Evolutionary conservation across 2,797 vertebrate species (phyloP), one percentile per base, ranked within the genome.

Genomic region (Acanthiza pusilla): DNA sequence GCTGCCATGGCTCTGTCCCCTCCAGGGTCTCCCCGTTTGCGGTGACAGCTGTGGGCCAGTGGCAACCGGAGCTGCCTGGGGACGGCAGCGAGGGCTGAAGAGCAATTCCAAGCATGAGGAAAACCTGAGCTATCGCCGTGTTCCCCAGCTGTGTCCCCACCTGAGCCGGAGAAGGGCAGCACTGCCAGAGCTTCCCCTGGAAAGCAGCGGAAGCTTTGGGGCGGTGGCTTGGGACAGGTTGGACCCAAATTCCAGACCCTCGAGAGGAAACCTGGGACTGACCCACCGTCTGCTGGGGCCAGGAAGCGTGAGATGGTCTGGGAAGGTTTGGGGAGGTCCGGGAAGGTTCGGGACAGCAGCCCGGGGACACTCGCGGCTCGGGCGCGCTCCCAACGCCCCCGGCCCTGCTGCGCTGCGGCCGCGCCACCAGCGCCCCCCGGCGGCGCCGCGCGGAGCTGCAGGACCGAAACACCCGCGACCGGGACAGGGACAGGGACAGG

Each of bases 161-260:
- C 11, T 2, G 25, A 8, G 20, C 47, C 11, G 74, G 30, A 26
- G 73, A 7, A 9, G 25, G 60, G 60, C 58, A 43, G 48, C 38
- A 32, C 74, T 29, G 58, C 74, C 25, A 30, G 48, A 43, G 60
- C 60, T 5, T 6, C 10, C 36, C 50, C 23, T 25, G 30, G 47
- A 18, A 9, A 17, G 58, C 57, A 17, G 29, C 30, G 18, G 27
- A 22, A n/a, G 11, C 23, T n/a, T 2, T 9, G 60, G 43, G 21
- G 22, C 5, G 4, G 62, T 3, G 50, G 68, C 38, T 36, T 13
- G 10, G 73, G 58, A 42, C 58, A 16, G 4, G 30, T 3, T 7
- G 0, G 14, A n/a, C 58, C 36, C 12, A 2, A 25, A 11, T 0
- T 11, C 48, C 48, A 30, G 38, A 63, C 23, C 47, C 30, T 9